Evolutionary conservation across 2,797 vertebrate species (phyloP).

Genomic region (Benthosema pterotum): DNA sequence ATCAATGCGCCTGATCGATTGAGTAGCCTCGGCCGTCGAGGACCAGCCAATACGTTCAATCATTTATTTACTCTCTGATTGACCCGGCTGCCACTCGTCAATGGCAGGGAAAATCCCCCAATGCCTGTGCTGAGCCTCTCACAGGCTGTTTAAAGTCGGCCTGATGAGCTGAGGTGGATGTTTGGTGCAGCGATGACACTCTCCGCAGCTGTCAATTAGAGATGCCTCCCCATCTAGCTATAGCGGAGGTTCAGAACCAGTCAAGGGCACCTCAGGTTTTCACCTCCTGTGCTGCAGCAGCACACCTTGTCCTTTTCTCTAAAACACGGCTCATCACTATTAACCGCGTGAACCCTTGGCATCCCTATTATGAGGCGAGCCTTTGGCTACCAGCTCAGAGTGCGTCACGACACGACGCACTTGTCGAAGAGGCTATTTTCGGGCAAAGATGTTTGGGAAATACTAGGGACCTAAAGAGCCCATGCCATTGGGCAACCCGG

Average conservation of each 20-base stretch:
- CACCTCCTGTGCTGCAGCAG: slow-evolving; percentile 23
- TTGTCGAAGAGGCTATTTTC: background rate
- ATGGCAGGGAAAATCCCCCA: slow-evolving; percentile 62
- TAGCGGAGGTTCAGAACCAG: slow-evolving; percentile 26
- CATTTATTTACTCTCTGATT: slow-evolving; percentile 82
- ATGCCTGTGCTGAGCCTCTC: slow-evolving; percentile 45
- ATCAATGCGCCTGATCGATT: slow-evolving; percentile 78
- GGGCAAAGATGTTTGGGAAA: too few species aligned
- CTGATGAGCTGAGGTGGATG: slow-evolving; percentile 59
- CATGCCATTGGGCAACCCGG: too few species aligned
- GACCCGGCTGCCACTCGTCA: slow-evolving; percentile 68
- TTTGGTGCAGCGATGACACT: slow-evolving; percentile 35
- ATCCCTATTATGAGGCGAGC: too few species aligned
- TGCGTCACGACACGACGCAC: too few species aligned
- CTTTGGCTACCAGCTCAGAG: background rate
- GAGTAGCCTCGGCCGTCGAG: slow-evolving; percentile 65
- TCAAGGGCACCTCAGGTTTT: slow-evolving; percentile 54
- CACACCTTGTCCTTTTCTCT: slow-evolving; percentile 16
- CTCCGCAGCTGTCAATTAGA: slow-evolving; percentile 35
- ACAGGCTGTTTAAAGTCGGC: slow-evolving; percentile 64
- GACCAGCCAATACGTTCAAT: slow-evolving; percentile 75
- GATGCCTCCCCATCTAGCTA: background rate
- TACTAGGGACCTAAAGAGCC: too few species aligned
- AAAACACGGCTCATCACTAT: slow-evolving; percentile 3
- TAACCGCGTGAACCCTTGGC: background rate